Base-by-base conservation (phyloP, 1,140 invertebrate species). In the Lysiphlebus fabarum region DNA sequence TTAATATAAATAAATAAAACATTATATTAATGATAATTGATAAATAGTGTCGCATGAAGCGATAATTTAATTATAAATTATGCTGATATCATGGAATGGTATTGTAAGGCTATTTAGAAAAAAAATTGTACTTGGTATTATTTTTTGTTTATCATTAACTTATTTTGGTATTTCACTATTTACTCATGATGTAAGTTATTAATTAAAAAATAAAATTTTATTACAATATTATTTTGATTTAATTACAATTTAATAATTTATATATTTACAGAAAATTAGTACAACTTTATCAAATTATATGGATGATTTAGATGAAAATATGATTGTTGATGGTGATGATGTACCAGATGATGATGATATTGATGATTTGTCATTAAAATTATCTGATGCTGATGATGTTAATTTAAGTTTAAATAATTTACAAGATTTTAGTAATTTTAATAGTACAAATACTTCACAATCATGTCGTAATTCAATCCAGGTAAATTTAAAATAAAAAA, bases 381-480 rank as follows among this genome's bases (percentile, higher is more conserved):
- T 84, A 87, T 66, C 82, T 86, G 58, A 66, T 11, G 73, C 71
- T 0, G 69, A 71, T 49, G 68, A 74, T 48, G 65, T 56, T 11
- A 70, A 67, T 55, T 8, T 14, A 10, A 51, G 61, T n/a, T 65
- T 66, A 12, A 53, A 65, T 7, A 48, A 42, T 38, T 43, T 59
- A n/a, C 10, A 14, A 43, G 42, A 44, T 36, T 11, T 14, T 7
- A 38, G 48, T 9, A 65, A 65, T 54, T 58, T 83, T 70, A 81
- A 84, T 56, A 82, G 78, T 38, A 81, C 69, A 65, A 80, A 83
- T 44, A 69, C 77, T 37, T 67, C 63, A 37, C 70, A 73, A 40
- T 81, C 74, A 54, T 95, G 91, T 76, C 80, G 90, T 58, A 96
- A 96, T 79, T 95, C 93, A 42, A 83, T 95, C 9, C 93, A 96